phyloP scores from a whole-genome alignment of 2,888 invertebrate genomes.

The Monoplex corrugatus region DNA sequence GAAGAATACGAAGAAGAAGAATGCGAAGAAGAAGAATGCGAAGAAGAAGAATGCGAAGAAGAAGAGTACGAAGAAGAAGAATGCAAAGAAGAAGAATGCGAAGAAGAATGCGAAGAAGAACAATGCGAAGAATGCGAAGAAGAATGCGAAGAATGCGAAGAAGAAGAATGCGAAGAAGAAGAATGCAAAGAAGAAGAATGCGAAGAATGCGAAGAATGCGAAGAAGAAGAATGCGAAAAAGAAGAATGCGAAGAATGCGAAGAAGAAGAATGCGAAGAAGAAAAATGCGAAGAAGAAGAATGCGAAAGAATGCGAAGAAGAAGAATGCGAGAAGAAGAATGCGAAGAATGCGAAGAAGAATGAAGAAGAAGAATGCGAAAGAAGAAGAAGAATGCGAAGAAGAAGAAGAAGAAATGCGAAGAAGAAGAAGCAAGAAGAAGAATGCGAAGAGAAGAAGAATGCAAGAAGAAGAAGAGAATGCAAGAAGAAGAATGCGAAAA shows the following conservation, averaged over 20 bases:
- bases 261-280: background rate
- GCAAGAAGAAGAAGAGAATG: background rate
- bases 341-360: background rate
- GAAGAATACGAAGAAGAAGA: background rate
- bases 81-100: background rate
- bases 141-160: background rate
- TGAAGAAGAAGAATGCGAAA: background rate
- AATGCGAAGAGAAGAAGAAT: background rate
- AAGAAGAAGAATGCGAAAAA: background rate
- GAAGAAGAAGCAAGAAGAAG: conserved; percentile 14
- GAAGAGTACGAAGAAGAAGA: background rate
- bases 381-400: background rate
- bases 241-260: background rate
- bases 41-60: background rate
- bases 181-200: background rate
- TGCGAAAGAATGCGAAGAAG: conserved; percentile 12
- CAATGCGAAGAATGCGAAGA: background rate
- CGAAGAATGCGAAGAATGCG: background rate
- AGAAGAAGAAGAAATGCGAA: background rate
- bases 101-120: conserved; percentile 19
- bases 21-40: background rate
- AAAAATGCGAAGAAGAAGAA: background rate
- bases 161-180: background rate
- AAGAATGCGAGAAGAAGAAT: background rate
- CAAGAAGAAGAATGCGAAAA: background rate